phyloP scores from a whole-genome alignment of 1,140 invertebrate genomes.

The Geopemphigus sp. region DNA sequence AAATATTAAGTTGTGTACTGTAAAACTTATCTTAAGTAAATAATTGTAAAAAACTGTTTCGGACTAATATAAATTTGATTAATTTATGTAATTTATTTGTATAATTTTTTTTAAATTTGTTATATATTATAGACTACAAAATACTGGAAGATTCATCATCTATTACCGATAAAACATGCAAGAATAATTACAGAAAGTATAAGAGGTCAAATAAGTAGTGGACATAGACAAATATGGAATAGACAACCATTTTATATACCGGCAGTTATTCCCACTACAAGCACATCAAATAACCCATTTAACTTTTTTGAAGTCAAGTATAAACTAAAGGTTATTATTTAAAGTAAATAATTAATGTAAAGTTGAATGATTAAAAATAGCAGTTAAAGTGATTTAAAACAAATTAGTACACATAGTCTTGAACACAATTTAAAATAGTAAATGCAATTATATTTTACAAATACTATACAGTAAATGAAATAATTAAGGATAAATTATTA shows the following conservation, averaged over 20 bases:
- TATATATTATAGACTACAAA: constrained; percentile 12
- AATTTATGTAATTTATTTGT: too few species aligned
- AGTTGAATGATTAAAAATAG: too few species aligned
- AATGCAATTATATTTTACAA: too few species aligned
- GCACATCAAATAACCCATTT: constrained; percentile 13
- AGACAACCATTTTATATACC: constrained; percentile 25
- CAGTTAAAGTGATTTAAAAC: too few species aligned
- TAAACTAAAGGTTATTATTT: constrained; percentile 37
- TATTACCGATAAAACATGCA: constrained; percentile 26
- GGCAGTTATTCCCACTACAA: constrained; percentile 31
- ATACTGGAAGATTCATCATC: constrained; percentile 4
- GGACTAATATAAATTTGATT: too few species aligned
- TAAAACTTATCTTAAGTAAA: too few species aligned
- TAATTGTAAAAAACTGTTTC: too few species aligned
- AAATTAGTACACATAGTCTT: too few species aligned
- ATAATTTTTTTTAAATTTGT: not conserved
- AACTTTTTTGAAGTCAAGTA: constrained; percentile 38
- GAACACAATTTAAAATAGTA: too few species aligned
- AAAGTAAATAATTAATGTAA: not conserved
- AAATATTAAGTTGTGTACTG: too few species aligned
- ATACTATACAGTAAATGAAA: too few species aligned
- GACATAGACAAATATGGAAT: constrained; percentile 17
- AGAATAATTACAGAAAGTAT: constrained; percentile 29
- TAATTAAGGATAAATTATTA: too few species aligned
- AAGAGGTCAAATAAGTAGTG: constrained; percentile 11